Evolutionary conservation across 2,113 vertebrate species (phyloP).

Genomic region (Cryptomyrus ogoouensis): DNA sequence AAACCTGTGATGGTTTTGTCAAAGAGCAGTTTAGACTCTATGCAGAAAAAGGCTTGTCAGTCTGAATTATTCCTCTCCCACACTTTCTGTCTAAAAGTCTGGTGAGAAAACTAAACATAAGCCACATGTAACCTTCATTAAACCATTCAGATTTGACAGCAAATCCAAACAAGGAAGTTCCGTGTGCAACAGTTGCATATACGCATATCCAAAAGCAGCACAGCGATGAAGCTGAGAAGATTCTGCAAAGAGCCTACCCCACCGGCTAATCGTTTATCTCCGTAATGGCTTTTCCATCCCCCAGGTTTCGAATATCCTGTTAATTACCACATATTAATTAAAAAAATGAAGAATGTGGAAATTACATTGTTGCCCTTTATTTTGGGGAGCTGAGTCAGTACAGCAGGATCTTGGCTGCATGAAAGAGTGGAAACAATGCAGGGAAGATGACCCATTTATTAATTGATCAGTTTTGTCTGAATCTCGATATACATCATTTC

Average conservation of each 20-base stretch:
- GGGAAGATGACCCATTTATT: neutral
- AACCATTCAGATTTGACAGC: neutral
- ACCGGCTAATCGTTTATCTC: conserved; percentile 29
- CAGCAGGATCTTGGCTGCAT: neutral
- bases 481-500: neutral
- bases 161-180: neutral
- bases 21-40: neutral
- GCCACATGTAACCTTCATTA: conserved; percentile 20
- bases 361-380: neutral
- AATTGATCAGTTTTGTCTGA: neutral
- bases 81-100: neutral
- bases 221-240: conserved; percentile 12
- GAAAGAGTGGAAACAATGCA: neutral
- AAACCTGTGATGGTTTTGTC: neutral
- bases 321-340: conserved; percentile 36
- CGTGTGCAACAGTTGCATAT: neutral
- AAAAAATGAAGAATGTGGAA: neutral
- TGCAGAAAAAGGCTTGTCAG: neutral
- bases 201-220: neutral
- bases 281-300: conserved; percentile 22
- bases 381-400: neutral
- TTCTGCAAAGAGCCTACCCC: conserved; percentile 8
- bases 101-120: neutral
- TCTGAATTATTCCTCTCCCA: neutral
- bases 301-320: conserved; percentile 17